phyloP scores from a whole-genome alignment of 2,888 invertebrate genomes.

The Pecten maximus region DNA sequence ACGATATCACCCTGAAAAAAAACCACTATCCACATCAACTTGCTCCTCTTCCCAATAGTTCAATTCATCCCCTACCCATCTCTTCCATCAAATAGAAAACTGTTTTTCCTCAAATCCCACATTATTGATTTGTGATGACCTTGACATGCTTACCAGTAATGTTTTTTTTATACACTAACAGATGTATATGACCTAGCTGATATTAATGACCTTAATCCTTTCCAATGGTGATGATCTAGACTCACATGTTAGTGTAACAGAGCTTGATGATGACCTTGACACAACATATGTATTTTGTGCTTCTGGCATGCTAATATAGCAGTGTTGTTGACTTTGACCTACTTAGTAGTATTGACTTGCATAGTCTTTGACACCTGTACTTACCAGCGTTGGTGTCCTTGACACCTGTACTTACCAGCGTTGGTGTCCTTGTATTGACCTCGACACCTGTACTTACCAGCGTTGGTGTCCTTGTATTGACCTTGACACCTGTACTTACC shows the following conservation, averaged over 20 bases:
- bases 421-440: neutral
- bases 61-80: no score
- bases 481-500: neutral
- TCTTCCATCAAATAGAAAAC: neutral
- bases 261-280: neutral
- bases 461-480: constrained; percentile 52
- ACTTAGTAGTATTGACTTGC: no score
- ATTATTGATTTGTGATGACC: no score
- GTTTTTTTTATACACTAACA: no score
- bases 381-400: neutral
- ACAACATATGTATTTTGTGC: no score
- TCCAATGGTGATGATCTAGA: neutral
- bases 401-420: neutral
- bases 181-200: no score
- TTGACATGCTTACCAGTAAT: no score
- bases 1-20: constrained; percentile 67
- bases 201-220: neutral
- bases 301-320: no score
- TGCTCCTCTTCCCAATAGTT: no score
- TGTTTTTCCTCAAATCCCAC: no score
- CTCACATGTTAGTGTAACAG: no score
- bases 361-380: neutral
- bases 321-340: neutral
- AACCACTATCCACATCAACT: neutral
- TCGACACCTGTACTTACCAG: constrained; percentile 45